Evolutionary conservation across 2,888 invertebrate species (phyloP), one percentile per base, ranked within the genome.

Genomic region (Hyposoter didymator): DNA sequence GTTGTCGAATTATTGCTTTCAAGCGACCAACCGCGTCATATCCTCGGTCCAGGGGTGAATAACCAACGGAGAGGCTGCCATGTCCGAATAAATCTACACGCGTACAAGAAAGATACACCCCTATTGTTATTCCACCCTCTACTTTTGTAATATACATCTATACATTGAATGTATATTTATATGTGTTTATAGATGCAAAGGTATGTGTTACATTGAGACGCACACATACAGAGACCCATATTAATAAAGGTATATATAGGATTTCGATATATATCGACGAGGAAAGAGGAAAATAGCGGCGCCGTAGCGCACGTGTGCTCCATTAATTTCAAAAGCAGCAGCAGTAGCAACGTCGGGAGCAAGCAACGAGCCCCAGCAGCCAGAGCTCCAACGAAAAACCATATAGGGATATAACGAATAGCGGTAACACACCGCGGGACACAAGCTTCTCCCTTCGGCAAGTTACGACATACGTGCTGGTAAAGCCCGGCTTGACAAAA

Each of bases 281-380:
- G 85, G 64, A 64, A 69, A 81, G 84, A 72, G 74, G 72, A 64
- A 83, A 86, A 81, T 86, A 81, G 73, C 83, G 83, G 73, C 83
- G 83, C 83, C 64, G 73, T 78, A 85, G 90, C 90, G 89, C 91
- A 92, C 92, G 92, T 92, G 92, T 91, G 91, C 87, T 90, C 90
- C 91, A 91, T 91, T 91, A 90, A 90, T 91, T 91, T 88, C 73
- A 72, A 80, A 86, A 73, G 78, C 83, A 73, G 73, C 82, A 76
- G 72, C 75, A 78, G 62, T 74, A 81, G 55, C 73, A 81, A 47
- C 74, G 52, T 75, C 79, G 66, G 75, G 64, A 70, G 85, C 78
- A 78, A 78, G 82, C 78, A 78, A 78, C 74, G 39, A 45, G 72
- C 55, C 49, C 72, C 39, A 70, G 74, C 74, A 64, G 55, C 55